A percentile compares a stretch with the other conserved stretches of the same genome.
Conservation (phyloP, 2,888 invertebrate species). For the Cetonia aurata region DNA sequence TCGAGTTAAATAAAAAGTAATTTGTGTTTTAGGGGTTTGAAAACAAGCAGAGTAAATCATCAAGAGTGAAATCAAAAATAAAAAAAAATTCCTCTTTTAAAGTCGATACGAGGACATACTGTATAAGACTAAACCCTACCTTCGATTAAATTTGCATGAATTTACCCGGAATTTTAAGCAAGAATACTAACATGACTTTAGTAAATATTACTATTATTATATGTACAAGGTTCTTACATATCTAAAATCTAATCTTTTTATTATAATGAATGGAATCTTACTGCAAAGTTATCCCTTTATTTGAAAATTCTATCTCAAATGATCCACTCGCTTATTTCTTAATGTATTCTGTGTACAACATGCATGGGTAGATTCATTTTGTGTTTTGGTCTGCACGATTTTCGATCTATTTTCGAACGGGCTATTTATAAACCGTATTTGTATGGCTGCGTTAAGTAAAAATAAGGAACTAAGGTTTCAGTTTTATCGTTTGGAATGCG, state of each 20-base stretch:
- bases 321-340: not conserved
- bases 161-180: slow-evolving; percentile 31
- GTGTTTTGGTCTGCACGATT: slow-evolving; percentile 35
- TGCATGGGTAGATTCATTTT: slow-evolving; percentile 48
- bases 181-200: no score
- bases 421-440: slow-evolving; percentile 27
- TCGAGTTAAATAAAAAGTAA: no score
- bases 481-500: not conserved
- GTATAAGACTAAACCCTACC: not conserved
- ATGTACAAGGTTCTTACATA: no score
- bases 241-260: not conserved
- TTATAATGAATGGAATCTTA: not conserved
- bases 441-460: slow-evolving; percentile 6
- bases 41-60: no score
- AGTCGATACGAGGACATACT: no score
- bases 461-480: slow-evolving; percentile 13
- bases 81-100: no score
- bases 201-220: no score
- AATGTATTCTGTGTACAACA: slow-evolving; percentile 44
- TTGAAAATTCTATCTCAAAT: no score
- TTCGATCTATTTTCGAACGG: slow-evolving; percentile 23
- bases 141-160: slow-evolving; percentile 48
- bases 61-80: no score
- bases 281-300: no score
- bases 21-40: no score